A percentile compares a stretch with the other conserved stretches of the same genome.
Conservation (phyloP, 2,797 vertebrate species). For the Loris lydekkerianus region DNA sequence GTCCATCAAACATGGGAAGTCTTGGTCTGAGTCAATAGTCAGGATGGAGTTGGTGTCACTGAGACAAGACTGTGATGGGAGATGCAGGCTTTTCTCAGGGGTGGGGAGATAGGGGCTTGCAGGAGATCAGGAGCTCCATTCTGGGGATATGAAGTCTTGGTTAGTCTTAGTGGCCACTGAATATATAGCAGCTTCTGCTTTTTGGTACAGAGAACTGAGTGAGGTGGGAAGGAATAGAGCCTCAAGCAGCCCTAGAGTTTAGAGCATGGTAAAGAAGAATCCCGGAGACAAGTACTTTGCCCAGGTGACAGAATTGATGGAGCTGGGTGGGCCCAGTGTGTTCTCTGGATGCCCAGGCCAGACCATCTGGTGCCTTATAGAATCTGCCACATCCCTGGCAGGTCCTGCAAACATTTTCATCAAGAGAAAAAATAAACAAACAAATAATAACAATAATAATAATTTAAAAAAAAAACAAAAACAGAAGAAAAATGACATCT, state of each 20-base stretch:
- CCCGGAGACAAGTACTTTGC: not conserved
- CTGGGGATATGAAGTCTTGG: not conserved
- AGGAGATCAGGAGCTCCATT: not conserved
- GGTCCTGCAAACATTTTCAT: not conserved
- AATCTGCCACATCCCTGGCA: accelerated
- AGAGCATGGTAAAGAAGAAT: not conserved
- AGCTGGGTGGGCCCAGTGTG: not conserved
- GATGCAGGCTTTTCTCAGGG: not conserved
- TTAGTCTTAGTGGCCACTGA: not conserved
- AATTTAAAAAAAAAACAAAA: not conserved
- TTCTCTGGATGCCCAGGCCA: not conserved
- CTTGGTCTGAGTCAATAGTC: not conserved
- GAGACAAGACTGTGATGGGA: not conserved
- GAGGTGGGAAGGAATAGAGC: not conserved
- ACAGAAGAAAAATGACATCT: not conserved
- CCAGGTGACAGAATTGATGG: no score
- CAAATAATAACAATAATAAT: no score
- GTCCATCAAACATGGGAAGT: not conserved
- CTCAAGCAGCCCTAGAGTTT: not conserved
- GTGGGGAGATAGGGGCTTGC: not conserved
- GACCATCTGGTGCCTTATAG: accelerated
- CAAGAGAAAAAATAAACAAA: not conserved
- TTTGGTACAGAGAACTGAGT: not conserved
- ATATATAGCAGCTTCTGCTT: not conserved
- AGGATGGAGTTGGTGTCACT: not conserved